Conservation (phyloP, 2,797 vertebrate genomes). For the Hephaestus fuliginosus region DNA sequence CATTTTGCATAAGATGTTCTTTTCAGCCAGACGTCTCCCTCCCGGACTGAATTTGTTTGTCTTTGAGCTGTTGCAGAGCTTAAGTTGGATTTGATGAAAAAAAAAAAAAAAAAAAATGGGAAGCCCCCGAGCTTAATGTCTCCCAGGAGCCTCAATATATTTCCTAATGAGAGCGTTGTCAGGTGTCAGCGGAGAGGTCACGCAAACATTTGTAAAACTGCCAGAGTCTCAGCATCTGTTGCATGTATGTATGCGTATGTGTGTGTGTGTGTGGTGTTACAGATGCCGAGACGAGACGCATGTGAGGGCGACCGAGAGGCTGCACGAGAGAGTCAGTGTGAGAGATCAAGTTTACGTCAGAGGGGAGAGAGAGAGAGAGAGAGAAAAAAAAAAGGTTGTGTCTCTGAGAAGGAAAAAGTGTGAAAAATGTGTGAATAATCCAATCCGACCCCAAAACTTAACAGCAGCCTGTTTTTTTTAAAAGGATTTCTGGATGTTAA, state of each 20-base stretch:
- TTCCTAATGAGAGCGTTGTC: slow-evolving; percentile 13
- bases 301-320: not conserved
- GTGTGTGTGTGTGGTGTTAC: slow-evolving; percentile 26
- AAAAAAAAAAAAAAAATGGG: not conserved
- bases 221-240: slow-evolving; percentile 27
- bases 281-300: not conserved
- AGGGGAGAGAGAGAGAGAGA: too few species aligned
- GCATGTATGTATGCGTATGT: not conserved
- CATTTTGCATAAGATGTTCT: not conserved
- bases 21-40: not conserved
- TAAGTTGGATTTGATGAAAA: slow-evolving; percentile 3
- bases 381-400: not conserved
- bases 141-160: slow-evolving; percentile 2
- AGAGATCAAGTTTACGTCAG: not conserved
- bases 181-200: slow-evolving; percentile 13
- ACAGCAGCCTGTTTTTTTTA: slow-evolving; percentile 33
- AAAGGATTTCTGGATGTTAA: slow-evolving; percentile 37
- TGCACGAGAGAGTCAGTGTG: not conserved
- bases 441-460: slow-evolving; percentile 46
- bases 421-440: slow-evolving; percentile 61
- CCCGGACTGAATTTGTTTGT: not conserved
- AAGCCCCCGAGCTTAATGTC: not conserved
- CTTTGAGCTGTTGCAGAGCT: slow-evolving; percentile 8
- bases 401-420: not conserved
- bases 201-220: slow-evolving; percentile 31